Conservation (phyloP, 2,113 vertebrate species). For the Calyptomena viridis region DNA sequence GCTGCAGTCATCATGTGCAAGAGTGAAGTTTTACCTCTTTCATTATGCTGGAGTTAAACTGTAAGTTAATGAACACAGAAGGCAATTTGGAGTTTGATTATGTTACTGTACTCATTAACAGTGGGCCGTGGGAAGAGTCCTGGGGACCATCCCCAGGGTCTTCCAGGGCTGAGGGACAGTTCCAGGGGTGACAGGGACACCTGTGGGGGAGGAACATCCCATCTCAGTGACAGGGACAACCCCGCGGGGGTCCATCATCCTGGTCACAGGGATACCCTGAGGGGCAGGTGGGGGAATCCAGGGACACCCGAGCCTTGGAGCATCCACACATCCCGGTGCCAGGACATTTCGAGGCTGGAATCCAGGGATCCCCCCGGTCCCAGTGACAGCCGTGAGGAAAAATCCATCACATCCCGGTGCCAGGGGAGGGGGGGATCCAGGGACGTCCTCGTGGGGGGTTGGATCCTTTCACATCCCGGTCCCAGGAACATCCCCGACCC, state of each 20-base stretch:
- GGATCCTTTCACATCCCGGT: too few relatives aligned
- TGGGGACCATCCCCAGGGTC: accelerated
- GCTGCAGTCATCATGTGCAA: neutral
- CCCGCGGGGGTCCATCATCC: neutral
- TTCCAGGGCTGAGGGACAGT: too few relatives aligned
- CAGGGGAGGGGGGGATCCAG: too few relatives aligned
- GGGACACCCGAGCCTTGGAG: too few relatives aligned
- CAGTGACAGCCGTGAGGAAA: too few relatives aligned
- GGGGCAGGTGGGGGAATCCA: too few relatives aligned
- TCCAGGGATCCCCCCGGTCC: too few relatives aligned
- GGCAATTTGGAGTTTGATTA: accelerated
- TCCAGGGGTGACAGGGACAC: neutral
- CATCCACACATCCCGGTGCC: too few relatives aligned
- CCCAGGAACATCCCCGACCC: too few relatives aligned
- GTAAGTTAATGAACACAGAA: neutral
- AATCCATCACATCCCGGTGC: too few relatives aligned
- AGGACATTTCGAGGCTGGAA: too few relatives aligned
- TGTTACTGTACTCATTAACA: neutral
- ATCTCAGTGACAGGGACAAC: neutral
- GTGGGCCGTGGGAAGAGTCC: accelerated
- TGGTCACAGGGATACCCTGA: neutral
- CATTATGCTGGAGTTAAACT: accelerated
- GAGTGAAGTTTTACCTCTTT: neutral
- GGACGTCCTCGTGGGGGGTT: too few relatives aligned
- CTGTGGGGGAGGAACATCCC: neutral